Evolutionary conservation across 2,113 vertebrate species (phyloP), one percentile per base, ranked within the genome.

Genomic region (Cryptotis parvus): DNA sequence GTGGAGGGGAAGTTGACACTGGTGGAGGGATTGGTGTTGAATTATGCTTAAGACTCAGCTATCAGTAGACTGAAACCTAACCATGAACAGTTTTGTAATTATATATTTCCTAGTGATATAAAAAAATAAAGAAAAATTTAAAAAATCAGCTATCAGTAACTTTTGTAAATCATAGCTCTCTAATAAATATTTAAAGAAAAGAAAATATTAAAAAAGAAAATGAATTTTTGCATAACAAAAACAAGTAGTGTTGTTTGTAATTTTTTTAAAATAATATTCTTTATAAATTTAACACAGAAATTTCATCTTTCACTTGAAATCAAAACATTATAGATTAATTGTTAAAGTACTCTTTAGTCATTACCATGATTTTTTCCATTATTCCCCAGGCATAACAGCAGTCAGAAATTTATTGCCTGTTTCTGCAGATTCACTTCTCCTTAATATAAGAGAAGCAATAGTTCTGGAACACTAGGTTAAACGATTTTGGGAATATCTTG

Each of bases 381-480:
- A 24, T 1, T 79, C 26, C 43, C 7, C 2, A 75, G 73, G 39
- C 61, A 55, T 75, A 75, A 45, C 31, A 55, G 8, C 26, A 79
- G 9, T 58, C 37, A 77, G 43, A 89, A 43, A 39, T 84, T 68
- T 82, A 86, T 43, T 75, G 45, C 85, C 61, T 73, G 41, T 75
- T 75, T 11, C 82, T 87, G 2, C 26, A 90, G 16, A 87, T 55
- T 68, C 27, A 61, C 73, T 84, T 68, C 2, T 81, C 26, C 70
- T 76, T 84, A 87, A 43, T 63, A 24, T 33, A 35, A 90, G 29
- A 78, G 39, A 88, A 58, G 20, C 26, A 78, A 39, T 84, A 31
- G 55, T 39, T 33, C 41, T 18, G 7, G 26, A 35, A 93, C 84
- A 58, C 29, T 75, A 94, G 61, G 78, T 84, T 65, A 87, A 43